phyloP scores from a whole-genome alignment of 1,140 invertebrate genomes.

The Harlomillsia oculata region DNA sequence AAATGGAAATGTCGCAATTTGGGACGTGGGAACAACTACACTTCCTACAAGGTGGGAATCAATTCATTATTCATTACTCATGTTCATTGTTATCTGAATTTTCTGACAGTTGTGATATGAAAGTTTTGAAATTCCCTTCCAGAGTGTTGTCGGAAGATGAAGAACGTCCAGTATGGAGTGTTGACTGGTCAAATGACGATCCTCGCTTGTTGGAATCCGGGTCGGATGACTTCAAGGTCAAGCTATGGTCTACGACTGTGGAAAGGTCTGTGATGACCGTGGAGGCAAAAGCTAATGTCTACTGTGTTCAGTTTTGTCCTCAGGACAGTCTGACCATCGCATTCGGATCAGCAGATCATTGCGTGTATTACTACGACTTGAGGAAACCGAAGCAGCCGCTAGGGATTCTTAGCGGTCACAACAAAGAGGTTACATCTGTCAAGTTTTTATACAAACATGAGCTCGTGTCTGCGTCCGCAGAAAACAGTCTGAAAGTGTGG shows the following conservation, averaged over 20 bases:
- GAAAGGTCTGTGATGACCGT: conserved; percentile 80
- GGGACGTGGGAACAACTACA: conserved; percentile 78
- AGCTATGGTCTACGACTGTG: conserved; percentile 82
- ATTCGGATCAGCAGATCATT: conserved; percentile 92
- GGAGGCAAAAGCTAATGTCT: conserved; percentile 87
- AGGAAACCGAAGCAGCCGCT: conserved; percentile 72
- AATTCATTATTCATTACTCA: neutral
- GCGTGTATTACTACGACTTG: conserved; percentile 92
- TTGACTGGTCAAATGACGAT: conserved; percentile 89
- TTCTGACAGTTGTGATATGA: neutral
- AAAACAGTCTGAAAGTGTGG: conserved; percentile 90
- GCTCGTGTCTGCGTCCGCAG: conserved; percentile 88
- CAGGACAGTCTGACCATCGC: conserved; percentile 65
- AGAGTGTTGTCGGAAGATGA: conserved; percentile 68
- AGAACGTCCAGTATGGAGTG: conserved; percentile 91
- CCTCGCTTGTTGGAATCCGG: conserved; percentile 83
- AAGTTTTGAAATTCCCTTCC: neutral
- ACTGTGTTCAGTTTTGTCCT: conserved; percentile 94
- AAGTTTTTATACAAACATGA: conserved; percentile 83
- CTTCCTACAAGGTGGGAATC: conserved; percentile 49
- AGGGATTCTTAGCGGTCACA: conserved; percentile 78
- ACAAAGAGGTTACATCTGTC: conserved; percentile 91
- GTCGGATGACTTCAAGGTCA: conserved; percentile 88
- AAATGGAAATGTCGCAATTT: conserved; percentile 87
- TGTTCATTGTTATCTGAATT: neutral